phyloP scores from a whole-genome alignment of 2,113 vertebrate genomes.

The Eulacestoma nigropectus region DNA sequence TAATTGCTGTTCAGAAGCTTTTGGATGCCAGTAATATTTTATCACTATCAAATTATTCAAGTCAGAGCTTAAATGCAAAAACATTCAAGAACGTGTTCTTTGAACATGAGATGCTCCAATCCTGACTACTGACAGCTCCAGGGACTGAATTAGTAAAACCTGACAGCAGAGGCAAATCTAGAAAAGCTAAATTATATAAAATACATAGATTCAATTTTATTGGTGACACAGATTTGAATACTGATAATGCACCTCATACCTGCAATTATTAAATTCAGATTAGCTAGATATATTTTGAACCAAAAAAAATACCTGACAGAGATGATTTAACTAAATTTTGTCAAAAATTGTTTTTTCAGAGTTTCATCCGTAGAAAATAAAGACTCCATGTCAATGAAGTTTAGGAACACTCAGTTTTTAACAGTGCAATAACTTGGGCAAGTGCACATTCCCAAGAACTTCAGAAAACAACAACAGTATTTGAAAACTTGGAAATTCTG shows the following conservation, averaged over 20 bases:
- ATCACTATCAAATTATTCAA: neutral
- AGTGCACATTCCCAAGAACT: neutral
- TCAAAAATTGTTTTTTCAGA: neutral
- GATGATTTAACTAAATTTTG: neutral
- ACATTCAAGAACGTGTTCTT: neutral
- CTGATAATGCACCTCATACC: neutral
- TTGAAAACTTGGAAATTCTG: neutral
- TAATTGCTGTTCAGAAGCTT: neutral
- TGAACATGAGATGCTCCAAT: neutral
- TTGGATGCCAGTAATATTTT: neutral
- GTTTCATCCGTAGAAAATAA: neutral
- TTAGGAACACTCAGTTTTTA: neutral
- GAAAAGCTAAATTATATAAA: neutral
- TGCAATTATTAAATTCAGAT: neutral
- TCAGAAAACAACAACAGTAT: neutral
- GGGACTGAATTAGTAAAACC: neutral
- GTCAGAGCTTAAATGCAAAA: neutral
- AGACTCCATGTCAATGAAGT: neutral
- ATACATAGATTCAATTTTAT: neutral
- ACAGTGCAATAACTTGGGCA: neutral
- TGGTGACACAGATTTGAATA: neutral
- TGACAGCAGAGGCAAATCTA: neutral
- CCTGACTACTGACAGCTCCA: neutral
- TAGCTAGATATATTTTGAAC: neutral
- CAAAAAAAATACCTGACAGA: neutral